Evolutionary conservation across 2,113 vertebrate genomes (phyloP), one percentile per base, ranked within the genome.

Genomic region (Actenoides lindsayi): DNA sequence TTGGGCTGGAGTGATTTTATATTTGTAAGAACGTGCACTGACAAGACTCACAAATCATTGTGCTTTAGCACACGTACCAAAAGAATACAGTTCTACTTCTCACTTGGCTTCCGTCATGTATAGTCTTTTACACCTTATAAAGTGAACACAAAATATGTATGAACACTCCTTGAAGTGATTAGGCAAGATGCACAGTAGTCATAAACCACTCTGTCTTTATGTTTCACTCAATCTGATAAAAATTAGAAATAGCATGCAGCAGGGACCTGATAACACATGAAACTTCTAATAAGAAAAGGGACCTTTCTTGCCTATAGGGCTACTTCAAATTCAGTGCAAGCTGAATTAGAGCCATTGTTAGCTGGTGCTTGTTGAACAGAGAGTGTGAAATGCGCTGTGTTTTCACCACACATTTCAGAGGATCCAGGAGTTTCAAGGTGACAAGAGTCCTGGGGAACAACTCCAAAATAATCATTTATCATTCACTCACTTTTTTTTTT

Each of bases 161-260:
- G 67, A 96, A 42, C 44, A n/a, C 28, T 93, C 16, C 46, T 94
- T 82, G 59, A 59, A 94, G 81, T 87, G 81, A 87, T 89, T 79
- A 93, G 37, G 63, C 23, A 24, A 56, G 80, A 57, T 84, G 62
- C 80, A 84, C 84, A 67, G 62, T 73, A 91, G 69, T 85, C 81
- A 93, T 89, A 96, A 94, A 91, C 95, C 74, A 48, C 54, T 62
- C 74, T 76, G 37, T 82, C 73, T 94, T 87, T 92, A 50, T 78
- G 53, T 96, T 95, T 94, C 73, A 71, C 91, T 96, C 83, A 76
- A 27, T 85, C 83, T 91, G 94, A 91, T 94, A 96, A 94, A 96
- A 96, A 94, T 89, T 95, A 92, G 87, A 83, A 93, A 87, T 63
- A 65, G 63, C 33, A 92, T 94, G 78, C 78, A 83, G n/a, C 89